Conservation (phyloP, 2,797 vertebrate genomes). For the Scarus forsteni region DNA sequence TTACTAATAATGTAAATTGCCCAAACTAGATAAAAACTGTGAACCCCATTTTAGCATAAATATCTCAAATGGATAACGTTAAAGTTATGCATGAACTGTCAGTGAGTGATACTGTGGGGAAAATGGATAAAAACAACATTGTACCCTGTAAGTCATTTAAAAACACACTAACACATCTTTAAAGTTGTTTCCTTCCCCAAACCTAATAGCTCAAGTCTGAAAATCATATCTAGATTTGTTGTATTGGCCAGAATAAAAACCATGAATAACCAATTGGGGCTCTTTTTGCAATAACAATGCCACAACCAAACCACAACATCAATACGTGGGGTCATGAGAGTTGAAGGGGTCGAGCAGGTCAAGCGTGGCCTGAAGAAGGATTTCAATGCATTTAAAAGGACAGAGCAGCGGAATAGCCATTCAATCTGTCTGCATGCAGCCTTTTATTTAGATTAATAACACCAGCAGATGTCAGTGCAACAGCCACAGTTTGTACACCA, state of each 20-base stretch:
- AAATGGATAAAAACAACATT: too few species aligned
- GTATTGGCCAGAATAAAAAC: not conserved
- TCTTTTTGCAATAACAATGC: slow-evolving; percentile 18
- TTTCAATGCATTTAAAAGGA: slow-evolving; percentile 43
- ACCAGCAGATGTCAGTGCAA: slow-evolving; percentile 62
- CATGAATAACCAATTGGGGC: not conserved
- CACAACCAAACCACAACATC: slow-evolving; percentile 11
- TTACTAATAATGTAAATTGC: too few species aligned
- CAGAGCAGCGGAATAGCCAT: slow-evolving; percentile 5
- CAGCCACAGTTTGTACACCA: slow-evolving; percentile 9
- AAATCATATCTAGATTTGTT: not conserved
- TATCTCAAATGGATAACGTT: too few species aligned
- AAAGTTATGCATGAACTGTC: too few species aligned
- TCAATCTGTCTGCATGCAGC: slow-evolving; percentile 30
- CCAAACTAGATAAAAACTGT: too few species aligned
- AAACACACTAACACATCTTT: too few species aligned
- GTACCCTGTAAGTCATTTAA: too few species aligned
- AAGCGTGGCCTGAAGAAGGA: slow-evolving; percentile 46
- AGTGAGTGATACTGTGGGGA: too few species aligned
- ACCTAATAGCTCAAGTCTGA: not conserved
- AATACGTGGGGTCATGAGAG: slow-evolving; percentile 29
- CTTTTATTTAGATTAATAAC: slow-evolving; percentile 50
- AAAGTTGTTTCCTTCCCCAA: too few species aligned
- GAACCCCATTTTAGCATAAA: too few species aligned
- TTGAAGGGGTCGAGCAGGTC: slow-evolving; percentile 56